Evolutionary conservation across 2,888 invertebrate genomes (phyloP).

Genomic region (Hydroisotoma schaefferi): DNA sequence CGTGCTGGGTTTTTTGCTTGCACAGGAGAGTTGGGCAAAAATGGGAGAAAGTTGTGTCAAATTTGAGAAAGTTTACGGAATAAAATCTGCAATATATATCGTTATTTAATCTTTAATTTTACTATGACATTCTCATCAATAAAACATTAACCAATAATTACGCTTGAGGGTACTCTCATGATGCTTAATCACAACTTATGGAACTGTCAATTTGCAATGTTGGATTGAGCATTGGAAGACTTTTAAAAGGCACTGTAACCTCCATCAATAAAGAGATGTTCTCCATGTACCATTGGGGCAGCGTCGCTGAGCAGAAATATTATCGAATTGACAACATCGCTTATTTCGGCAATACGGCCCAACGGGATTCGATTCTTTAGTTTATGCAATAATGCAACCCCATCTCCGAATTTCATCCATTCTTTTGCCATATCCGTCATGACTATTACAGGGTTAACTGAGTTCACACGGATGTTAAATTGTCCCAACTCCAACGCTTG

Average conservation of each 20-base stretch:
- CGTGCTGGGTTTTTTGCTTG: too few species aligned
- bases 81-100: too few species aligned
- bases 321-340: conserved; percentile 76
- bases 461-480: conserved; percentile 75
- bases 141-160: too few species aligned
- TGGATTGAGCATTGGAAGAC: too few species aligned
- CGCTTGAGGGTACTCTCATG: too few species aligned
- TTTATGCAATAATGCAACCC: conserved; percentile 11
- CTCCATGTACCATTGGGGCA: conserved; percentile 77
- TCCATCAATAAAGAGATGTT: conserved; percentile 75
- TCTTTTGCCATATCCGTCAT: conserved; percentile 53
- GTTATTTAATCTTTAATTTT: not conserved
- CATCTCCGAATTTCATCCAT: conserved; percentile 16
- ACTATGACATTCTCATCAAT: not conserved
- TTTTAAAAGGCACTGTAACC: conserved; percentile 57
- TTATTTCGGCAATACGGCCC: conserved; percentile 62
- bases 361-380: conserved; percentile 29
- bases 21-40: too few species aligned
- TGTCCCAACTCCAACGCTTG: conserved; percentile 77
- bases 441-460: conserved; percentile 88
- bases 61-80: too few species aligned
- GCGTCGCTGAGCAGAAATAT: conserved; percentile 74
- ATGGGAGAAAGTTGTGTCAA: too few species aligned
- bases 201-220: too few species aligned
- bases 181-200: too few species aligned